Conservation (phyloP, 2,888 invertebrate species). For the Scaptomyza caliginosa region DNA sequence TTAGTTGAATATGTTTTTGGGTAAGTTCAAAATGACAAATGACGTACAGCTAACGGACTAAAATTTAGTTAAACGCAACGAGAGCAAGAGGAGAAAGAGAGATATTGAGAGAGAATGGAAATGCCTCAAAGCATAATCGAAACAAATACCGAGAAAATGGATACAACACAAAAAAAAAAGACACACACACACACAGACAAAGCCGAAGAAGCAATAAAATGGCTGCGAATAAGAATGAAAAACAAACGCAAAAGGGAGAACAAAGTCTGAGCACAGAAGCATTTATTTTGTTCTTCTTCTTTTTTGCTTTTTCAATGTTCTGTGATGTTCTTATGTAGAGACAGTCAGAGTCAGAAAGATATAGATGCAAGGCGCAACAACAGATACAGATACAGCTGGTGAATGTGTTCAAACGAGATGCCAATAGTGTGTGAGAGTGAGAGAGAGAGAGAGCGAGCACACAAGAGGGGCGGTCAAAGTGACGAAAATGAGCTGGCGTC, state of each 20-base stretch:
- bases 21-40: background rate
- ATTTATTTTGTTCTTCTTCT: conserved; percentile 35
- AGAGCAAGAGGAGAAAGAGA: background rate
- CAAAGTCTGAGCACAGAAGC: conserved; percentile 42
- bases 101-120: conserved; percentile 23
- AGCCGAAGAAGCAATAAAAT: conserved; percentile 65
- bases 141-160: conserved; percentile 43
- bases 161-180: conserved; percentile 44
- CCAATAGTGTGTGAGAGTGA: conserved; percentile 8
- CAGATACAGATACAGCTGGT: conserved; percentile 33
- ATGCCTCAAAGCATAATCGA: conserved; percentile 22
- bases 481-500: conserved; percentile 46
- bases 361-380: conserved; percentile 55
- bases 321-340: conserved; percentile 25
- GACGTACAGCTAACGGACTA: conserved; percentile 24
- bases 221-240: conserved; percentile 66
- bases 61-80: no score
- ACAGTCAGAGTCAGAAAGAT: conserved; percentile 57
- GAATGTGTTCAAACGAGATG: conserved; percentile 38
- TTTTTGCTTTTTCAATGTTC: background rate
- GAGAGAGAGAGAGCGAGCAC: conserved; percentile 23
- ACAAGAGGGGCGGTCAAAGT: conserved; percentile 41
- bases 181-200: conserved; percentile 25
- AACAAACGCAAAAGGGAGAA: conserved; percentile 27
- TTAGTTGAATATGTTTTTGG: background rate